Conservation (phyloP, 2,113 vertebrate genomes). For the Globicephala melas region DNA sequence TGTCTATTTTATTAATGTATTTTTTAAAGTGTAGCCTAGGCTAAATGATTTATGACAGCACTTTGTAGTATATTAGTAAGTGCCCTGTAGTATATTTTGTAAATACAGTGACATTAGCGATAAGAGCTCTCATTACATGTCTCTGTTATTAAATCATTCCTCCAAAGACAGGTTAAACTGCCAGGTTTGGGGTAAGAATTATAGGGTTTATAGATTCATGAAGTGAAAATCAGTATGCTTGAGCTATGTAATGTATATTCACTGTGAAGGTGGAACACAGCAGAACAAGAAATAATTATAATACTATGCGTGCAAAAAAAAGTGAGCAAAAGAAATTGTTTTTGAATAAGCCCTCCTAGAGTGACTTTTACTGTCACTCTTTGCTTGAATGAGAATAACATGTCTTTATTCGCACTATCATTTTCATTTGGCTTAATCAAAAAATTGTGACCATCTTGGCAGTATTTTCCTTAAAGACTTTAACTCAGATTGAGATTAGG, state of each 20-base stretch:
- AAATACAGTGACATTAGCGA: constrained; percentile 73
- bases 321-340: not conserved
- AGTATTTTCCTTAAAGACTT: constrained; percentile 12
- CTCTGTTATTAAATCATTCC: constrained; percentile 74
- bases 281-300: constrained; percentile 45
- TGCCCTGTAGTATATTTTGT: constrained; percentile 75
- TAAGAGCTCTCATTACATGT: constrained; percentile 73
- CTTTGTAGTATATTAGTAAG: constrained; percentile 68
- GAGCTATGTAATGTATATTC: constrained; percentile 38
- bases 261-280: constrained; percentile 8
- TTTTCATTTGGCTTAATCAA: constrained; percentile 41
- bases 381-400: constrained; percentile 12
- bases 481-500: not conserved
- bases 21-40: constrained; percentile 29
- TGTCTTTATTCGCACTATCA: not conserved
- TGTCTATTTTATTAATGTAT: constrained; percentile 48
- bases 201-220: constrained; percentile 72
- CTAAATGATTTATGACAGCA: constrained; percentile 65
- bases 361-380: not conserved
- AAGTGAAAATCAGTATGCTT: constrained; percentile 74
- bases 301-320: constrained; percentile 20
- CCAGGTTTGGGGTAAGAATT: constrained; percentile 72
- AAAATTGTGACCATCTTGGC: not conserved
- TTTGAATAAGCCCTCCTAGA: not conserved
- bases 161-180: constrained; percentile 72